These are phyloP conservation scores for Ptyas mucosa DNA, from an alignment of 2,113 vertebrate species.

Conservation along the genomic window DNA sequence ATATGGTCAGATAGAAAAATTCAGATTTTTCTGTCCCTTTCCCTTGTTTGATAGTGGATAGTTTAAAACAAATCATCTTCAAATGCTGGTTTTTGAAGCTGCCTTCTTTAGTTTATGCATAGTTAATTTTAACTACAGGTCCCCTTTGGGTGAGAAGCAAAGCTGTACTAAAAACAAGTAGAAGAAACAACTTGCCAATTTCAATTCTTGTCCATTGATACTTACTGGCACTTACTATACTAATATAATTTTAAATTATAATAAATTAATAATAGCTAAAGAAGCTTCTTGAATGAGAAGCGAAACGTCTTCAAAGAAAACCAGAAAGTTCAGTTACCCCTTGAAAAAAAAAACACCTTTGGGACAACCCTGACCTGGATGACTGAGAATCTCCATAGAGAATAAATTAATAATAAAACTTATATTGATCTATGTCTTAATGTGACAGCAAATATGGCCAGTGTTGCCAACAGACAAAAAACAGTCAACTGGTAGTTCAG, in stretches of 20 bases:
- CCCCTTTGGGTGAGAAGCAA: neutral
- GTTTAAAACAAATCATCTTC: neutral
- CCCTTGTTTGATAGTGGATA: neutral
- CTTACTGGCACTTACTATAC: neutral
- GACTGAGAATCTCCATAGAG: too few relatives aligned
- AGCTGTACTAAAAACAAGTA: neutral
- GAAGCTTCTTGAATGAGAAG: too few relatives aligned
- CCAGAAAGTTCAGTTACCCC: too few relatives aligned
- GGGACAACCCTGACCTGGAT: too few relatives aligned
- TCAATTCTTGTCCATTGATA: neutral
- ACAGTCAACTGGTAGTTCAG: neutral
- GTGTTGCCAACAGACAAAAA: neutral
- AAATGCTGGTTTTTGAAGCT: neutral
- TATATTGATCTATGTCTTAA: neutral
- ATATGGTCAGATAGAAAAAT: neutral
- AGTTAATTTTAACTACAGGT: neutral
- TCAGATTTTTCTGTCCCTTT: neutral
- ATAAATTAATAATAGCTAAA: neutral
- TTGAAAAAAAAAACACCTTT: too few relatives aligned
- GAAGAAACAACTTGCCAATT: neutral
- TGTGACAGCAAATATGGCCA: neutral
- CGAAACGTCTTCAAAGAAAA: too few relatives aligned
- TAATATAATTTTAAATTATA: neutral
- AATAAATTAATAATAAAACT: neutral
- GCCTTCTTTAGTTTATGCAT: neutral